Evolutionary conservation across 2,113 vertebrate species (phyloP), one percentile per base, ranked within the genome.

Genomic region (Mormyrus lacerda): DNA sequence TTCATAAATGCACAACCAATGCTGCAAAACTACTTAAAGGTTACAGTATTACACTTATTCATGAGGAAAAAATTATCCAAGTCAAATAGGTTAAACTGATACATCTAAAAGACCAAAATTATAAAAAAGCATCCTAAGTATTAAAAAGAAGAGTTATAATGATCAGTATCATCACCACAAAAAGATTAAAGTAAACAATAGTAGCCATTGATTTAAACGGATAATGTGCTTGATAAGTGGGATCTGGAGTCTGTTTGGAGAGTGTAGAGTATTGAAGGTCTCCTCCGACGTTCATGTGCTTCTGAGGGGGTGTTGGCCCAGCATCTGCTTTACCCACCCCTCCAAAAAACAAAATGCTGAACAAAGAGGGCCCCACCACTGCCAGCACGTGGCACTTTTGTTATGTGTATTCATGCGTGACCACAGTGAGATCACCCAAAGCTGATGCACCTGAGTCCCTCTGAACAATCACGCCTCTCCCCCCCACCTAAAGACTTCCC

Each of bases 381-480:
- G 90, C 89, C 90, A 90, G 50, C 39, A 47, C 50, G 82, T 89
- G 91, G 89, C 91, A 91, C 91, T 91, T 92, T 91, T 92, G 92
- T 92, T 69, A 89, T 90, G 91, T 92, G 90, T 88, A 90, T 89
- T 91, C 91, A 91, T 91, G 89, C 90, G 89, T 91, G 90, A 89
- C 89, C 61, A 58, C 79, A 53, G 69, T 90, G 90, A 92, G 89
- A 91, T 89, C 90, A 88, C 82, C 90, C 85, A 79, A 90, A 90
- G 53, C 35, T 84, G 73, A 86, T 87, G 90, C 92, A 92, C 92
- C 92, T 92, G 92, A 89, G 90, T 92, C 92, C 90, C 88, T 35
- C 79, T 85, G 50, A 87, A 87, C 85, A 87, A 27, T 24, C 51
- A 61, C 21, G 1, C 35, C 44, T 44, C 55, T 27, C 87, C 55